A percentile compares a stretch with the other conserved stretches of the same genome.
Evolutionary conservation across 2,113 vertebrate species (phyloP).

Genomic region (Callaeas wilsoni): DNA sequence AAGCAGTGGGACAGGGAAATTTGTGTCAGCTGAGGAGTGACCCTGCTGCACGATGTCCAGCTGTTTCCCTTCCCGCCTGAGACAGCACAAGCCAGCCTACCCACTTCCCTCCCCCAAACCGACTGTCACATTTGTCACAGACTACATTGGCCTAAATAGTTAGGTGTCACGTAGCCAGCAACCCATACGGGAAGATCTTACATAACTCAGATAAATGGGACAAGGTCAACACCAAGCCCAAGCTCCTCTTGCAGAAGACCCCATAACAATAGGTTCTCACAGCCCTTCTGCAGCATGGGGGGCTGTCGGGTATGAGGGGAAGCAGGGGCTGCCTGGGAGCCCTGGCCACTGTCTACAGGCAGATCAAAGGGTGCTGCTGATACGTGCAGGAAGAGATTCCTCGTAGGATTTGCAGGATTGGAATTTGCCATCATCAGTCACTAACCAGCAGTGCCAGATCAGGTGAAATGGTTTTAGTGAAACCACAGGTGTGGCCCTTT

Average conservation of each 20-base stretch:
- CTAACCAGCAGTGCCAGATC: neutral
- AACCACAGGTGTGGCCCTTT: constrained; percentile 42
- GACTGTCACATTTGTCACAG: constrained; percentile 46
- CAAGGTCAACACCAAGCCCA: neutral
- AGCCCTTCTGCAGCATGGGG: neutral
- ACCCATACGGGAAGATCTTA: constrained; percentile 16
- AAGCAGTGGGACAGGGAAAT: neutral
- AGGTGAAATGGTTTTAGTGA: constrained; percentile 17
- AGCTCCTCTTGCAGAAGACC: neutral
- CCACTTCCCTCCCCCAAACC: constrained; percentile 7
- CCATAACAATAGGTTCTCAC: neutral
- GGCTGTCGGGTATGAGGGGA: neutral
- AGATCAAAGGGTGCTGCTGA: neutral
- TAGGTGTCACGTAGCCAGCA: constrained; percentile 35
- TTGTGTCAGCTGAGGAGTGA: constrained; percentile 49
- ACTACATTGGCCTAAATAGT: constrained; percentile 36
- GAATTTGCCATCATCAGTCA: neutral
- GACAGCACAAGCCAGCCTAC: neutral
- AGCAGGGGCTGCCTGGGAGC: neutral
- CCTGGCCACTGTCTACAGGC: neutral
- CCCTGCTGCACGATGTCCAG: neutral
- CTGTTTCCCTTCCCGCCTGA: constrained; percentile 44
- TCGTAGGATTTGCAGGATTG: constrained; percentile 23
- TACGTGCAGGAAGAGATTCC: neutral
- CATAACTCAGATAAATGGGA: constrained; percentile 43